Evolutionary conservation across 1,140 invertebrate genomes (phyloP), one percentile per base, ranked within the genome.

Genomic region (Listronotus oregonensis): DNA sequence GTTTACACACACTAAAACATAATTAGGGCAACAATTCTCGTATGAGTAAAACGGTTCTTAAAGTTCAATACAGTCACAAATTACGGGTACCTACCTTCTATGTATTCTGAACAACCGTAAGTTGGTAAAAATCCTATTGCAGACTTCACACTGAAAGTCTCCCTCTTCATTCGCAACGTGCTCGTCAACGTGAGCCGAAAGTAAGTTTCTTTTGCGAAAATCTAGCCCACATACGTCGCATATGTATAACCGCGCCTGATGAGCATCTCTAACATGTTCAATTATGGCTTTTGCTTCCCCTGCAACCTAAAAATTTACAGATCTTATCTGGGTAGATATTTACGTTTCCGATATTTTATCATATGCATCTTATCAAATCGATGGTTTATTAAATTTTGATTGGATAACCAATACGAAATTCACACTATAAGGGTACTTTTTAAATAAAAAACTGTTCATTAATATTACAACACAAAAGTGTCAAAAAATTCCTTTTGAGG

Each of bases 141-240:
- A 89, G 52, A 85, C 77, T 71, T 88, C 85, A 71, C 88, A 90
- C 49, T 87, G 83, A 69, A 85, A 89, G 64, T 87, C 82, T 1
- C 84, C 83, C 54, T 85, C 83, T 67, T 86, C 85, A 2, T 62
- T 55, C 7, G 81, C 83, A 3, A 87, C 81, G 72, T 90, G 88
- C 62, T 87, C 83, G 67, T 89, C 82, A 4, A 90, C 74, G 76
- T 92, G 90, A 21, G 80, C 71, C 0, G 83, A 84, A 3, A 91
- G 78, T 63, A 88, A 85, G 21, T 81, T 84, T 61, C 86, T 80
- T 68, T 85, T 86, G 43, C 82, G 73, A 70, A 90, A 86, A 57
- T 87, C 84, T 46, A 83, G 77, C 0, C 87, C 87, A 74, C 90
- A 92, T 14, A 87, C 77, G 58, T 88, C 85, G 68, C 90, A 92